Percentiles rank a stretch among this genome's conserved stretches.
Evolutionary conservation across 2,888 invertebrate species (phyloP).

Genomic region (Clitarchus hookeri): DNA sequence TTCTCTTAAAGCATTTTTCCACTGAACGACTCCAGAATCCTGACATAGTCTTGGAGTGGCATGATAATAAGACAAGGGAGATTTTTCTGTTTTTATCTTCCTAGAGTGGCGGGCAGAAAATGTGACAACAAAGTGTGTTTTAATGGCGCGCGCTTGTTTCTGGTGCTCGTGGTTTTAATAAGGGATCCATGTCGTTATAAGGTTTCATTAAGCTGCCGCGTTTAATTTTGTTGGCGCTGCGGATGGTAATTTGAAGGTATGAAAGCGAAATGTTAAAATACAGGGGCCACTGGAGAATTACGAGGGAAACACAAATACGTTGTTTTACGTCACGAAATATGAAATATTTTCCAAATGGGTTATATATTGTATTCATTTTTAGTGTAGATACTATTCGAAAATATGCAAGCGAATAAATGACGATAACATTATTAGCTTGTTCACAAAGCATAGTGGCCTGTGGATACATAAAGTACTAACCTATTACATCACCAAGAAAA

Average conservation of each 20-base stretch:
- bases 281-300: neutral
- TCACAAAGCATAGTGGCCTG: too few relatives aligned
- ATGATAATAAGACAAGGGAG: neutral
- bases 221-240: neutral
- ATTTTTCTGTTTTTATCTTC: neutral
- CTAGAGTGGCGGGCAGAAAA: neutral
- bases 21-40: neutral
- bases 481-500: too few relatives aligned
- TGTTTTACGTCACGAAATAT: neutral
- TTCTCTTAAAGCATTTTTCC: neutral
- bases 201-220: conserved; percentile 10
- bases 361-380: too few relatives aligned
- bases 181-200: conserved; percentile 6
- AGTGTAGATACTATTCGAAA: too few relatives aligned
- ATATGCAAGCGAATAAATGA: too few relatives aligned
- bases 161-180: neutral
- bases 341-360: too few relatives aligned
- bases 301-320: neutral
- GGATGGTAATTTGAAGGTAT: conserved; percentile 7
- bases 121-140: conserved; percentile 14
- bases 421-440: too few relatives aligned
- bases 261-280: neutral
- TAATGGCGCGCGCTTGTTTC: conserved; percentile 4
- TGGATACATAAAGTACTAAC: too few relatives aligned
- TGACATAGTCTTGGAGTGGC: neutral